Base-by-base conservation (phyloP, 2,113 vertebrate genomes). In the Acinonyx jubatus region DNA sequence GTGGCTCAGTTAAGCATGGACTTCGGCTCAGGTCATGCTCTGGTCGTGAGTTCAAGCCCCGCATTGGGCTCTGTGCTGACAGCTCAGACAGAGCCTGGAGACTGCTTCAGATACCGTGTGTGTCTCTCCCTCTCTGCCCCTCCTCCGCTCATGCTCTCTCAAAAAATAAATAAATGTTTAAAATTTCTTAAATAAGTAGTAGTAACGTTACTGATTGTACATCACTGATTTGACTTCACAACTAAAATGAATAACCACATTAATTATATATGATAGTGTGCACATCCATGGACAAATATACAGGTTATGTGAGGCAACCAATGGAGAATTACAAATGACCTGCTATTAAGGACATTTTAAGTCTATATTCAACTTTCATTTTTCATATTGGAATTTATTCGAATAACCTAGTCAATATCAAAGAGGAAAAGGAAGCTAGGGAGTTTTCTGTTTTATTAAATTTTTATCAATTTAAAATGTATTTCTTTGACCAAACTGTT, bases 361-460 rank as follows among this genome's bases (percentile, higher is more conserved):
- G 61, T 74, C 33, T 94, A 15, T 85, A 31, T 86, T 96, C 33
- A 55, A 57, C 74, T 87, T 94, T 96, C 38, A 83, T 38, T 94
- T 93, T 93, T 96, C 66, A 61, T 63, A 69, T 65, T 78, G 27
- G 10, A 79, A 68, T 79, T 27, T 74, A 66, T 88, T 90, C 52
- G 96, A 86, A 66, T 69, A 94, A 91, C 15, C 36, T 36, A 68
- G 23, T 41, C 86, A 45, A 23, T 78, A 92, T 45, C 25, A 80
- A 91, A 87, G 31, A 38, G 7, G 15, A 13, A 94, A 85, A 79
- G 45, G 92, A 80, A 29, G 8, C 31, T 79, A 31, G 21, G 4
- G 4, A 7, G 11, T 21, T 65, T 33, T 29, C 55, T n/a, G 29
- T 91, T 97, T 94, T 76, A 78, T 96, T 68, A 92, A 90, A 66